Evolutionary conservation across 2,888 invertebrate genomes (phyloP).

Genomic region (Lissocephala sabroskyi): DNA sequence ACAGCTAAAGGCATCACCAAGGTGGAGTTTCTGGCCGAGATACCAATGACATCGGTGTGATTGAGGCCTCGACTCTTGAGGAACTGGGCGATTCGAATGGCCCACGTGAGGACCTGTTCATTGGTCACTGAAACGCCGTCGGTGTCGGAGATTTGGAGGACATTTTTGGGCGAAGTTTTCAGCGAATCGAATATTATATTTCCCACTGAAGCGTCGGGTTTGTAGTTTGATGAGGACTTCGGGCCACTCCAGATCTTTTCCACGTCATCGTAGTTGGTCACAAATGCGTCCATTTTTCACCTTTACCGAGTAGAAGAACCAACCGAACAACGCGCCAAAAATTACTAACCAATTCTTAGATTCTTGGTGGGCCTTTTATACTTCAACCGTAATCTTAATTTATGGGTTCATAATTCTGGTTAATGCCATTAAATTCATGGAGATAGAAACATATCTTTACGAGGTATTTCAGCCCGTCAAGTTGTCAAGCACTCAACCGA

Average conservation of each 20-base stretch:
- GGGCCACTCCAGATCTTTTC: not conserved
- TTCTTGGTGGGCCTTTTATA: no score
- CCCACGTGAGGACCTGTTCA: slow-evolving; percentile 11
- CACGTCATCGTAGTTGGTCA: not conserved
- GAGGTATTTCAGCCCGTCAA: no score
- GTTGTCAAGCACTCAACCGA: no score
- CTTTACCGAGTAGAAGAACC: no score
- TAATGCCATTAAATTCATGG: no score
- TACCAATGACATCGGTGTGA: slow-evolving; percentile 40
- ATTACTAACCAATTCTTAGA: no score
- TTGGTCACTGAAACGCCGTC: slow-evolving; percentile 7
- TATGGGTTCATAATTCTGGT: no score
- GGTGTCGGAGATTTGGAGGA: not conserved
- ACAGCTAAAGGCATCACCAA: slow-evolving; percentile 36
- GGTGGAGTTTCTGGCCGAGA: slow-evolving; percentile 38
- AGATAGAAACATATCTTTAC: no score
- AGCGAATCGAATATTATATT: not conserved
- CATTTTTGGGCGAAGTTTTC: not conserved
- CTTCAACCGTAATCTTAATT: no score
- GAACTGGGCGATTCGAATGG: slow-evolving; percentile 26
- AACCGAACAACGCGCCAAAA: no score
- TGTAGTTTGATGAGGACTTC: not conserved
- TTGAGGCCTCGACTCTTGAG: slow-evolving; percentile 20
- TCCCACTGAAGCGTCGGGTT: not conserved
- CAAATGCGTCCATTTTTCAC: not conserved